phyloP scores from a whole-genome alignment of 1,140 invertebrate species.

The Magallana gigas region DNA sequence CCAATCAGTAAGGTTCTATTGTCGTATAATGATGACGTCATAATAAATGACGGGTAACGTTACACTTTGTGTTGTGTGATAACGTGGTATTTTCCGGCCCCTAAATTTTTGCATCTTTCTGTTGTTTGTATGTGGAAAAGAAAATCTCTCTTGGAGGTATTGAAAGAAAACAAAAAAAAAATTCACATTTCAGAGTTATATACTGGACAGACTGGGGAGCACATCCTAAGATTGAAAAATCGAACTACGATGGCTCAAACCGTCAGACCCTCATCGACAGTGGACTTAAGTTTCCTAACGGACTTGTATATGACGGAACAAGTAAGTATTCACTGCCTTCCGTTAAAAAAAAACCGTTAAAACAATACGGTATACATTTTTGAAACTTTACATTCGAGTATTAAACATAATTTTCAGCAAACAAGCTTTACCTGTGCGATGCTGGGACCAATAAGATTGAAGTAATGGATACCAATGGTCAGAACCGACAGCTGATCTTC shows the following conservation, averaged over 20 bases:
- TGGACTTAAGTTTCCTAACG: slow-evolving; percentile 83
- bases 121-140: no score
- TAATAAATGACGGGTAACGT: no score
- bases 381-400: neutral
- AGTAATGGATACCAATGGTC: slow-evolving; percentile 57
- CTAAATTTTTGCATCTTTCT: no score
- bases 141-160: no score
- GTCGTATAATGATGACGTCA: no score
- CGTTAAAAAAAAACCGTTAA: neutral
- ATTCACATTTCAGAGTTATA: slow-evolving; percentile 70
- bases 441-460: slow-evolving; percentile 66
- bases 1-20: slow-evolving; percentile 52
- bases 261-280: slow-evolving; percentile 80
- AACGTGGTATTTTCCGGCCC: no score
- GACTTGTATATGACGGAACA: slow-evolving; percentile 82
- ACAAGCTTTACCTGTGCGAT: slow-evolving; percentile 63
- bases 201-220: slow-evolving; percentile 81
- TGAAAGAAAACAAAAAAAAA: no score
- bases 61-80: no score
- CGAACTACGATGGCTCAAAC: slow-evolving; percentile 78
- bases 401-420: slow-evolving; percentile 44
- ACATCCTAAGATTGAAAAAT: slow-evolving; percentile 77
- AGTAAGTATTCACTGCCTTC: slow-evolving; percentile 21
- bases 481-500: slow-evolving; percentile 41
- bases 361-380: no score